A percentile compares a stretch with the other conserved stretches of the same genome.
Conservation (phyloP, 2,113 vertebrate species). For the Sturnira hondurensis region DNA sequence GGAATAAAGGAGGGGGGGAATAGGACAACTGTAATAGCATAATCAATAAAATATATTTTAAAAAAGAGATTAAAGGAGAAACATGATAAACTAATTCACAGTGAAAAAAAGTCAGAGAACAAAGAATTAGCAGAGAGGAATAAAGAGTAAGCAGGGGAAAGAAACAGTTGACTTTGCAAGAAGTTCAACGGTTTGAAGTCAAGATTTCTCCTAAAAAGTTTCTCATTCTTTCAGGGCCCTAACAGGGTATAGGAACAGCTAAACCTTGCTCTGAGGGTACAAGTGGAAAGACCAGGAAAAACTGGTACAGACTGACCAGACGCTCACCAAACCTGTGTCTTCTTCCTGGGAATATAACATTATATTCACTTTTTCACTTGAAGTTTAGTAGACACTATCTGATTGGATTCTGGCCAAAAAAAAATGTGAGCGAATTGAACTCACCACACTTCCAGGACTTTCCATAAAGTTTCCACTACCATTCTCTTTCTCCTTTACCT, state of each 20-base stretch:
- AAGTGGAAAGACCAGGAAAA: not conserved
- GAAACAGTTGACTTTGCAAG: not conserved
- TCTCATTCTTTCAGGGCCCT: not conserved
- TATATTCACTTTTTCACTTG: not conserved
- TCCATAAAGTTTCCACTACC: not conserved
- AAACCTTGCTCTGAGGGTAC: not conserved
- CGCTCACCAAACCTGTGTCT: not conserved
- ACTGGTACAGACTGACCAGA: not conserved
- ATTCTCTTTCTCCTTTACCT: not conserved
- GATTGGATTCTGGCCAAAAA: not conserved
- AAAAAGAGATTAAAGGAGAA: not conserved
- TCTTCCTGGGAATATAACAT: not conserved
- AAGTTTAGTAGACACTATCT: not conserved
- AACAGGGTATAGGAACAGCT: not conserved
- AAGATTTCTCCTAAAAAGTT: not conserved
- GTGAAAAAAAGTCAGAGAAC: not conserved
- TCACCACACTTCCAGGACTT: not conserved
- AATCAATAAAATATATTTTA: too few species aligned
- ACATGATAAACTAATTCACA: not conserved
- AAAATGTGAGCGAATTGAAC: not conserved
- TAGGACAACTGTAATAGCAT: too few species aligned
- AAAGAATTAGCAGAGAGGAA: not conserved
- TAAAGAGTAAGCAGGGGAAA: not conserved
- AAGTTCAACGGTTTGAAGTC: not conserved
- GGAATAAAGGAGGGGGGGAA: too few species aligned